Evolutionary conservation across 2,888 invertebrate species (phyloP), one percentile per base, ranked within the genome.

Genomic region (Metellina segmentata): DNA sequence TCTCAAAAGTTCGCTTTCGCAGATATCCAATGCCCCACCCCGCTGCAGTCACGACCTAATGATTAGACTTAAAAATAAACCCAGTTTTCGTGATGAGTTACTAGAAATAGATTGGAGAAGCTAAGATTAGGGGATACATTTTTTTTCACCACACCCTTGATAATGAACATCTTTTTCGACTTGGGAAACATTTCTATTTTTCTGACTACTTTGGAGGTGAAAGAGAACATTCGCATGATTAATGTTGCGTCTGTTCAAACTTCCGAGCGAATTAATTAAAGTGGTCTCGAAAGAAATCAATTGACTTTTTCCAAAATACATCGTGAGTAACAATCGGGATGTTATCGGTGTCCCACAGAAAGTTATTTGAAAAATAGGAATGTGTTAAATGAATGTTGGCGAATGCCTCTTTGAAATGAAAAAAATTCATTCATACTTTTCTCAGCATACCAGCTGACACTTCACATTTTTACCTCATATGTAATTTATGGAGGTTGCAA

Each of bases 31-130:
- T 81, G 69, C 83, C 75, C 89, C 70, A 61, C 70, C 83, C 83
- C 89, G 7, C 19, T 70, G 74, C 48, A 34, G 87, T 88, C 74
- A 79, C 53, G 74, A 81, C 82, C 79, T 89, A 89, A 83, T 89
- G 83, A 75, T 89, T 77, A 49, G 85, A 72, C 83, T 89, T 89
- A 85, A 89, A 89, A 89, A 89, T 89, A 89, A 83, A 89, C 77
- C 78, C 78, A 16, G 51, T 78, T 89, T 16, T 85, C 77, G 72
- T 85, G 89, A 89, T 83, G 79, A 78, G 85, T 72, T 82, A 53
- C 89, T 72, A 20, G 69, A 85, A 85, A 89, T 89, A 89, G 89
- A 89, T 78, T 52, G 49, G 52, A 53, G 71, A 79, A 82, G 89
- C 83, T 77, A 85, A 87, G 89, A 89, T 89, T 85, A 89, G 81